These are phyloP conservation scores for Branchellion lobata DNA, from an alignment of 2,888 invertebrate genomes.

Conservation along the genomic window DNA sequence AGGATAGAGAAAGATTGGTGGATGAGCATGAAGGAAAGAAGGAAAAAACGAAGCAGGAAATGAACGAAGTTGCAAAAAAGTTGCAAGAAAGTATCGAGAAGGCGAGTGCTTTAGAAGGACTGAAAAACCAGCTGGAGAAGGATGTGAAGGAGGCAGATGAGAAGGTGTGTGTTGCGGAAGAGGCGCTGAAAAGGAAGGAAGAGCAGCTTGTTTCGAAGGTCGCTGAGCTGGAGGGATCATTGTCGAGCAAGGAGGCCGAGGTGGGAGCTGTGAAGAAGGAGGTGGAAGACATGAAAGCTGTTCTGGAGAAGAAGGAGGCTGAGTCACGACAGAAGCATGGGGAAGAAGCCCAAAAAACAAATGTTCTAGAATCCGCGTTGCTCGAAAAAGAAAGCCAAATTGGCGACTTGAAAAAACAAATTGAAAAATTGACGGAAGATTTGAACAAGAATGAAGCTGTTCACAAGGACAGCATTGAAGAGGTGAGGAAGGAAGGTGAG, in stretches of 20 bases:
- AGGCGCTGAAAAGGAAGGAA: background rate
- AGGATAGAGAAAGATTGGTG: conserved; percentile 34
- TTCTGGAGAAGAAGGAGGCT: background rate
- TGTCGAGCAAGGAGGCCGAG: background rate
- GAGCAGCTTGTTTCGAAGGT: background rate
- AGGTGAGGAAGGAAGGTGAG: background rate
- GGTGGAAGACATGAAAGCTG: background rate
- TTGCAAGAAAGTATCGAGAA: background rate
- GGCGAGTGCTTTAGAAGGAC: background rate
- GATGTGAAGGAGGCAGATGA: too few species aligned
- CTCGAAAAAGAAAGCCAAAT: background rate
- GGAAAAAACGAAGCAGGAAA: conserved; percentile 20
- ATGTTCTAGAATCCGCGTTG: background rate
- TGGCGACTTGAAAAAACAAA: background rate
- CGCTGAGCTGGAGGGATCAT: background rate
- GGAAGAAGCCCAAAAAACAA: background rate
- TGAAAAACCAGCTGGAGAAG: too few species aligned
- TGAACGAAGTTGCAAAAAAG: background rate
- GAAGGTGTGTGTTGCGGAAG: background rate
- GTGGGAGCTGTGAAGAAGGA: conserved; percentile 5
- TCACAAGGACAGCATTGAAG: background rate
- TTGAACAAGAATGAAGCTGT: background rate
- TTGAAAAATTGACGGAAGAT: background rate
- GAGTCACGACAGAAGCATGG: conserved; percentile 4
- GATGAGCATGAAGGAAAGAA: conserved; percentile 25